Base-by-base conservation (phyloP, 2,113 vertebrate genomes). In the Pedionomus torquatus region DNA sequence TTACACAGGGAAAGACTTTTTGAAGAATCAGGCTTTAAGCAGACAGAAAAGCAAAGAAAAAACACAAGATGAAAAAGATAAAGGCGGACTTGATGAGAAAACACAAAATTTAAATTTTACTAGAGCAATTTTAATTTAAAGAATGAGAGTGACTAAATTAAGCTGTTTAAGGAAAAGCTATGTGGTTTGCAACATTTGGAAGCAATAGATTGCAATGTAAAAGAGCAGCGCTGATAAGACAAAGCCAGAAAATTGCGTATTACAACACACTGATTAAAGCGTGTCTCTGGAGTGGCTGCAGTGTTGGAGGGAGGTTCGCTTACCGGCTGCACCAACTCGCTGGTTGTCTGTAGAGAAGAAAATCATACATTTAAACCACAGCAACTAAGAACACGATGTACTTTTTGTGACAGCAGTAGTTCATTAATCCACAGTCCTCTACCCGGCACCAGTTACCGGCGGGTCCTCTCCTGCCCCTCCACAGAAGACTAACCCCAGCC, bases 301-400 rank as follows among this genome's bases (percentile, higher is more conserved):
- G 48, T 69, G 82, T 77, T 84, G 51, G 65, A 61, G 16, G 26
- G 44, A 91, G 52, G 57, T 96, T 90, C 98, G 99, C 99, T 98
- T 98, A 99, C 99, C 98, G 99, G 98, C 76, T 99, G 98, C 91
- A 98, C 98, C 96, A 99, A 91, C 87, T 99, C 99, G 52, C 97
- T 95, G 92, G 98, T 98, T 92, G 96, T 99, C 99, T 99, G 96
- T 64, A 58, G 14, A 58, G 61, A 92, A 93, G n/a, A 58, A 93
- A 90, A 95, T 31, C 68, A 96, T 37, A 94, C 54, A 58, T 17
- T 79, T 81, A 91, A 91, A 69, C 24, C 77, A 93, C 33, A 92
- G 17, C 91, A 93, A 71, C 89, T 49, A 92, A 71, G 23, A 87
- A 54, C 9, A 28, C 3, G 3, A 84, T 30, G 10, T n/a, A 92